Conservation (phyloP, 37 sponge, comb jelly and placozoan species). For the Halisarca cf. caerulea region DNA sequence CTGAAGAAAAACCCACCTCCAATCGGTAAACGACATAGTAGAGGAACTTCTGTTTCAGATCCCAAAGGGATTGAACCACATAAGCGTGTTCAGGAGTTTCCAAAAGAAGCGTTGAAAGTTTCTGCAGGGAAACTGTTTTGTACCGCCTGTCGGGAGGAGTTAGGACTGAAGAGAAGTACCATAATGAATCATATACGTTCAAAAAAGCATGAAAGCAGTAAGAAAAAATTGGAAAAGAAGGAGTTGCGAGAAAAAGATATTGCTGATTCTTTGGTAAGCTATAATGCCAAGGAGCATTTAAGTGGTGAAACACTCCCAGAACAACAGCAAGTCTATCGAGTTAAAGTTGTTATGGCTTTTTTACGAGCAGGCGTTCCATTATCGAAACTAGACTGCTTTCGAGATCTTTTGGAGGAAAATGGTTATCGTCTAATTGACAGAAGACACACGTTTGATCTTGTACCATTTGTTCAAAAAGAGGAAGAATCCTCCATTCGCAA, state of each 20-base stretch:
- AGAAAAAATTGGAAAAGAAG: constrained; percentile 19
- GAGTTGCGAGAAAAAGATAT: constrained; percentile 39
- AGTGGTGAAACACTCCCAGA: constrained; percentile 49
- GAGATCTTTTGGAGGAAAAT: constrained; percentile 50
- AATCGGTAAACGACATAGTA: neutral
- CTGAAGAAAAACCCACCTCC: constrained; percentile 19
- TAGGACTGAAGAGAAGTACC: constrained; percentile 38
- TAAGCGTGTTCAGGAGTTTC: no score
- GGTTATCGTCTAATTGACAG: constrained; percentile 33
- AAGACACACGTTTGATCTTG: constrained; percentile 13
- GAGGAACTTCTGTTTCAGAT: constrained; percentile 15
- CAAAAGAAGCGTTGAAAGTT: no score
- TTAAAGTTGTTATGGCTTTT: no score
- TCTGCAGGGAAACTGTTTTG: constrained; percentile 42
- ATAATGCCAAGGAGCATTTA: neutral
- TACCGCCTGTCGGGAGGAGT: constrained; percentile 29
- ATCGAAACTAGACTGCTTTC: constrained; percentile 27
- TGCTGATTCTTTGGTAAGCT: constrained; percentile 6
- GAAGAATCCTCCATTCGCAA: constrained; percentile 31
- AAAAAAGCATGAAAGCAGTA: constrained; percentile 27
- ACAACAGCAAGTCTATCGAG: constrained; percentile 49
- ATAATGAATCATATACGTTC: constrained; percentile 26
- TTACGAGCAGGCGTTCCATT: constrained; percentile 46
- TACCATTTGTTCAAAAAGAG: constrained; percentile 38
- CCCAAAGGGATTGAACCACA: constrained; percentile 11